These are phyloP conservation scores for Ctenopoma kingsleyae DNA, from an alignment of 2,797 vertebrate genomes.

Conservation along the genomic window DNA sequence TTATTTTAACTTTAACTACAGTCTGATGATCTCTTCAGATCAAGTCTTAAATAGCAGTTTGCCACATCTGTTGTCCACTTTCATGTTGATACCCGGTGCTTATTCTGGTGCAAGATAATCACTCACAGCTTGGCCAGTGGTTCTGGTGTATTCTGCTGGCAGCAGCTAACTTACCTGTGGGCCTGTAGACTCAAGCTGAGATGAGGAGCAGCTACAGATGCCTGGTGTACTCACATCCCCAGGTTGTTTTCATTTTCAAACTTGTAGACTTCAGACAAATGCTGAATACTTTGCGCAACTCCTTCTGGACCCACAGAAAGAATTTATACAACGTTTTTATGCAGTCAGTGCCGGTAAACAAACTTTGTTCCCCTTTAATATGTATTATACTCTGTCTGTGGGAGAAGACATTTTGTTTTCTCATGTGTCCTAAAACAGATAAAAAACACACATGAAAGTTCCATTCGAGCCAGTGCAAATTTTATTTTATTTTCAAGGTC, in stretches of 20 bases:
- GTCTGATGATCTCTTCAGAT: not conserved
- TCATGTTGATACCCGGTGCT: too few relatives aligned
- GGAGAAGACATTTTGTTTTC: not conserved
- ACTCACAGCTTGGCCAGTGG: not conserved
- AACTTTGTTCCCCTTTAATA: not conserved
- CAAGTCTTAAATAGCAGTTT: not conserved
- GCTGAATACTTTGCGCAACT: not conserved
- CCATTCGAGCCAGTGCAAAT: not conserved
- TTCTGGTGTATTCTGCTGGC: not conserved
- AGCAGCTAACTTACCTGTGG: not conserved
- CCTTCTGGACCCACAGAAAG: not conserved
- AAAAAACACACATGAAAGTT: not conserved
- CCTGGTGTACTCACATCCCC: not conserved
- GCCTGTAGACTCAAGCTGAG: too few relatives aligned
- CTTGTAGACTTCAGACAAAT: too few relatives aligned
- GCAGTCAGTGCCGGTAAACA: not conserved
- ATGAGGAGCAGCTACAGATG: too few relatives aligned
- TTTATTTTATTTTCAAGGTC: slow-evolving; percentile 16
- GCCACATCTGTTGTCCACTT: too few relatives aligned
- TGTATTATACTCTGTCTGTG: not conserved
- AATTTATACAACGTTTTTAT: not conserved
- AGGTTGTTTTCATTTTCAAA: not conserved
- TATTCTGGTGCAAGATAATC: too few relatives aligned
- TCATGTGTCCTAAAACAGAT: not conserved
- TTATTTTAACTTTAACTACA: not conserved